Percentiles rank a stretch among this genome's conserved stretches.
phyloP scores from a whole-genome alignment of 2,797 vertebrate species.

The Spondyliosoma cantharus region DNA sequence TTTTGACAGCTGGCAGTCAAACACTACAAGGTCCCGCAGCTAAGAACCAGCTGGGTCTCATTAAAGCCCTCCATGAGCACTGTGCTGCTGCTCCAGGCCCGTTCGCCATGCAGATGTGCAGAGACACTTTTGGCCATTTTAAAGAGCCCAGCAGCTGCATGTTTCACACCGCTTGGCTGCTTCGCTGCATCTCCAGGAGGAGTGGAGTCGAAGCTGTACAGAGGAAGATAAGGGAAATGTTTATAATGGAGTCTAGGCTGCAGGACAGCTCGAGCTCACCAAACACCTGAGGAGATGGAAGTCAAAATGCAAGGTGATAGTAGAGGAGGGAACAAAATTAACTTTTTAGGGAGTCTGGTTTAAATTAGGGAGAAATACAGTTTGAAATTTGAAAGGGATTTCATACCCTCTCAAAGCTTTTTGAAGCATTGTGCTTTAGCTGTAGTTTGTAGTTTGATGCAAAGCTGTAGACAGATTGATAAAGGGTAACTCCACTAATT shows the following conservation, averaged over 20 bases:
- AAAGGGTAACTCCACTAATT: too few species aligned
- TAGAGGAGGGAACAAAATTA: not conserved
- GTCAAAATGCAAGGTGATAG: constrained; percentile 6
- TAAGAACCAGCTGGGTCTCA: constrained; percentile 8
- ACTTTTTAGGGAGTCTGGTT: not conserved
- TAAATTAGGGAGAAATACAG: not conserved
- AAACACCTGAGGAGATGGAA: constrained; percentile 30
- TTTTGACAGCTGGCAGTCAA: constrained; percentile 21
- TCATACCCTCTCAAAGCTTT: not conserved
- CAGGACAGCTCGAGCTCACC: constrained; percentile 23
- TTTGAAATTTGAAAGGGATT: not conserved
- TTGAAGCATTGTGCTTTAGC: not conserved
- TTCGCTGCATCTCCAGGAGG: constrained; percentile 5
- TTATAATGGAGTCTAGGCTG: constrained; percentile 15
- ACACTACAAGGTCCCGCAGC: constrained; percentile 1
- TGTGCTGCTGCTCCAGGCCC: not conserved
- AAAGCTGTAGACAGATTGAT: constrained; percentile 27
- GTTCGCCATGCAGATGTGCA: constrained; percentile 8
- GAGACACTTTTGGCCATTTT: constrained; percentile 7
- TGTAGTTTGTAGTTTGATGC: not conserved
- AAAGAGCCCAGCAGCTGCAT: not conserved
- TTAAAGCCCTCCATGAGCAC: constrained; percentile 2
- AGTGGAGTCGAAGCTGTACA: constrained; percentile 30
- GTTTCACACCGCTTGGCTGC: not conserved
- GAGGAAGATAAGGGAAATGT: constrained; percentile 35